Base-by-base conservation (phyloP, 2,113 vertebrate genomes). In the Callocephalon fimbriatum region DNA sequence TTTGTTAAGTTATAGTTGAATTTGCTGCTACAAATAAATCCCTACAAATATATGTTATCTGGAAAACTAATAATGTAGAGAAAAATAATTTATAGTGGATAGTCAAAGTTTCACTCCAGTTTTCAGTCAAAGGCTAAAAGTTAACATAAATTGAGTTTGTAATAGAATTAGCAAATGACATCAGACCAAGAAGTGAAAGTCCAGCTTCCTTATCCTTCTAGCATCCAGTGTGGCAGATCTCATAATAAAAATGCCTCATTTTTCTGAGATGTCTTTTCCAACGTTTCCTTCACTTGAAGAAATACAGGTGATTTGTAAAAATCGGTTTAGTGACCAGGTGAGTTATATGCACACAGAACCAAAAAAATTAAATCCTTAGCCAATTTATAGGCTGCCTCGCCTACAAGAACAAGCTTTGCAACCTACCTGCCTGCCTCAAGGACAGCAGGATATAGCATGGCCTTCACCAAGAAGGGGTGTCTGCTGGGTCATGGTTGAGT, bases 11-110 rank as follows among this genome's bases (percentile, higher is more conserved):
- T 92, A 59, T 35, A 75, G n/a, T 50, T 82, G 44, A 88, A 68
- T 83, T 82, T 90, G 23, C 14, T 85, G 42, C 42, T 93, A 61
- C 85, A 85, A 95, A 77, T 53, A 76, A 93, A 90, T 90, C 18
- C 29, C 10, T 51, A 44, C 40, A 92, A 93, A 93, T 51, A 74
- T 8, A 54, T 10, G 16, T 66, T 80, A 59, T 85, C 91, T 88
- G 85, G 66, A 89, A 95, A 90, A 61, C 4, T 1, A 74, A 0
- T 51, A 88, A 68, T 51, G 22, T 66, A 73, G 67, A 40, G n/a
- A 90, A 56, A 32, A 70, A n/a, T 63, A 75, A 53, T 79, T 31
- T 62, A 32, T 23, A 58, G 38, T 47, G 51, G 51, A 53, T 80
- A 88, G 93, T 90, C 78, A 62, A 88, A 63, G 6, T 84, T 73